Evolutionary conservation across 2,888 invertebrate genomes (phyloP).

Genomic region (Drosophila pseudotalamancana): DNA sequence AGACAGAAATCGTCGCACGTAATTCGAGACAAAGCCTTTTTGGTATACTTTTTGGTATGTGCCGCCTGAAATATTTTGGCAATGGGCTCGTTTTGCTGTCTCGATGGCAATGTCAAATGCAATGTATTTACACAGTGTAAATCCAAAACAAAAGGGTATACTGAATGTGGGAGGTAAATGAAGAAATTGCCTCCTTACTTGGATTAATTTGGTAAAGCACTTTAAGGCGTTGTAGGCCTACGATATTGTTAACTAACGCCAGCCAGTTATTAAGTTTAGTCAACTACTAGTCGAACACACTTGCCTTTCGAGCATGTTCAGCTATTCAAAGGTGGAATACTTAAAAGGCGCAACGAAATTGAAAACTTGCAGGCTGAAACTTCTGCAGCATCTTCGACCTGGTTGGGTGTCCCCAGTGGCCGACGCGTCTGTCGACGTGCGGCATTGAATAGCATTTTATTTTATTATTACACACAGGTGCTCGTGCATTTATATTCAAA

Average conservation of each 20-base stretch:
- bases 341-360: slow-evolving; percentile 41
- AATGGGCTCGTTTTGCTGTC: slow-evolving; percentile 54
- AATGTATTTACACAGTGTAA: slow-evolving; percentile 29
- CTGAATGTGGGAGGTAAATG: neutral
- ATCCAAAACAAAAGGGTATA: slow-evolving; percentile 7
- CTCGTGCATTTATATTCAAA: slow-evolving; percentile 71
- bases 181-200: neutral
- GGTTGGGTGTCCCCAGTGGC: slow-evolving; percentile 30
- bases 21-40: slow-evolving; percentile 27
- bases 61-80: slow-evolving; percentile 29
- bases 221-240: neutral
- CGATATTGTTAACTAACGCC: neutral
- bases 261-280: neutral
- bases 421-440: slow-evolving; percentile 48
- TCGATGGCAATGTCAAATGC: slow-evolving; percentile 41
- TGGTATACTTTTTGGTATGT: slow-evolving; percentile 23
- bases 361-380: slow-evolving; percentile 50
- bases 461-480: slow-evolving; percentile 76
- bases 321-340: slow-evolving; percentile 20
- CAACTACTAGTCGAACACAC: neutral
- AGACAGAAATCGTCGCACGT: slow-evolving; percentile 37
- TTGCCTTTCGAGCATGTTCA: neutral
- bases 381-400: slow-evolving; percentile 26
- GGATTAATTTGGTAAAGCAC: neutral
- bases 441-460: slow-evolving; percentile 72